Base-by-base conservation (phyloP, 2,888 invertebrate genomes). In the Dasysyrphus tricinctus region DNA sequence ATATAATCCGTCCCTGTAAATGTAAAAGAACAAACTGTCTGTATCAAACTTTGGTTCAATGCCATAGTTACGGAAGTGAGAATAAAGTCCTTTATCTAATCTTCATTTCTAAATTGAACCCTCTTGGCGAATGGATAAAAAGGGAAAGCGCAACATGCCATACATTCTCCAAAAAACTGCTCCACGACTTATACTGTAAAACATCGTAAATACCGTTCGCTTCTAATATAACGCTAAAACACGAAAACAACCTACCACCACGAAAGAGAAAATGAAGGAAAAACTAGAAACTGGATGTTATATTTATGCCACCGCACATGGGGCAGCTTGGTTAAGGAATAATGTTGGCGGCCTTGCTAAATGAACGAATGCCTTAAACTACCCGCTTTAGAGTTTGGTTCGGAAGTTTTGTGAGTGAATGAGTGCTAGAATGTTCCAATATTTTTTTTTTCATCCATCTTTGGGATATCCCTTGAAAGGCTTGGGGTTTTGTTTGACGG, bases 51-150 rank as follows among this genome's bases (percentile, higher is more conserved):
- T 24, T 16, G 8, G 72, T 76, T 72, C 81, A 77, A 73, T 82
- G 74, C 69, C 73, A 32, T 70, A 72, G 80, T 72, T 57, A 67
- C 76, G 67, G 75, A 84, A 80, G 76, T 67, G 8, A 44, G 57
- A 57, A 80, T 81, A 77, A 77, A 77, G 61, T 69, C 85, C 63
- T 81, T 77, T 77, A 77, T 85, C 85, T 81, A 81, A 81, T 80
- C 84, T 73, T 77, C 77, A 80, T 85, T 84, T 80, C 29, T 24
- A 76, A 84, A 80, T 80, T 81, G 76, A 76, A 84, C 76, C 70
- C 63, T 59, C 49, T 65, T 72, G 56, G 57, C 63, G 37, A 29
- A 32, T 14, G 51, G 37, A 19, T 14, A 42, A 49, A 49, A 44
- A 56, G 32, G 51, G 11, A 47, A 47, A 34, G 54, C 67, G 44